Percentiles rank a stretch among this genome's conserved stretches.
Evolutionary conservation across 2,797 vertebrate species (phyloP).

Genomic region (Takifugu ocellatus): DNA sequence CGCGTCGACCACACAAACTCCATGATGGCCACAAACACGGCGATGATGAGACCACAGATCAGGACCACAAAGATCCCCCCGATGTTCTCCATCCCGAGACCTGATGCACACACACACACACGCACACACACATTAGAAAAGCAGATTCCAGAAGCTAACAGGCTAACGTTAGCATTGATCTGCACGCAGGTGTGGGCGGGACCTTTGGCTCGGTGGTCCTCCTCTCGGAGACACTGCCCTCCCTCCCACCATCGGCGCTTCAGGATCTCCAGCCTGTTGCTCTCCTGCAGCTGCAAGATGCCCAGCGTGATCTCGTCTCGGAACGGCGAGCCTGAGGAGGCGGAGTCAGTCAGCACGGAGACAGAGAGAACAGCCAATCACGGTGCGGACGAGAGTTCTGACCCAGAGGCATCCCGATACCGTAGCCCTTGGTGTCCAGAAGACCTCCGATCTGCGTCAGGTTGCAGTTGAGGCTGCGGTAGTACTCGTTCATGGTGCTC

Average conservation of each 20-base stretch:
- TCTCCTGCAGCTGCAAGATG: constrained; percentile 87
- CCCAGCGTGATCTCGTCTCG: constrained; percentile 88
- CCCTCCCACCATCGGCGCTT: constrained; percentile 91
- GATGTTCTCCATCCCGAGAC: constrained; percentile 90
- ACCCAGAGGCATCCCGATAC: constrained; percentile 91
- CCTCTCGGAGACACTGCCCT: constrained; percentile 86
- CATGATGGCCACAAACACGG: constrained; percentile 89
- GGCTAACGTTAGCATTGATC: too few species aligned
- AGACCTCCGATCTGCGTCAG: constrained; percentile 89
- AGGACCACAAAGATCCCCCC: constrained; percentile 89
- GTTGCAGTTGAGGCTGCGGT: constrained; percentile 89
- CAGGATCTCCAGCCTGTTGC: constrained; percentile 88
- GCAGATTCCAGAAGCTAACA: background rate
- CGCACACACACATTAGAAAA: background rate
- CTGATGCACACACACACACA: constrained; percentile 49
- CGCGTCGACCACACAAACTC: constrained; percentile 90
- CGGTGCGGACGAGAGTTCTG: constrained; percentile 8
- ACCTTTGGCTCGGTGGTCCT: constrained; percentile 89
- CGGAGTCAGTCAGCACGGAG: background rate
- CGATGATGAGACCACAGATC: constrained; percentile 89
- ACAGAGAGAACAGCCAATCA: background rate
- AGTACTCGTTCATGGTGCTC: constrained; percentile 93
- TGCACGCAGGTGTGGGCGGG: background rate
- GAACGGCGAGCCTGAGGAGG: constrained; percentile 79
- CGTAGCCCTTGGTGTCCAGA: constrained; percentile 91